Base-by-base conservation (phyloP, 2,888 invertebrate species). In the Harpalus rufipes region DNA sequence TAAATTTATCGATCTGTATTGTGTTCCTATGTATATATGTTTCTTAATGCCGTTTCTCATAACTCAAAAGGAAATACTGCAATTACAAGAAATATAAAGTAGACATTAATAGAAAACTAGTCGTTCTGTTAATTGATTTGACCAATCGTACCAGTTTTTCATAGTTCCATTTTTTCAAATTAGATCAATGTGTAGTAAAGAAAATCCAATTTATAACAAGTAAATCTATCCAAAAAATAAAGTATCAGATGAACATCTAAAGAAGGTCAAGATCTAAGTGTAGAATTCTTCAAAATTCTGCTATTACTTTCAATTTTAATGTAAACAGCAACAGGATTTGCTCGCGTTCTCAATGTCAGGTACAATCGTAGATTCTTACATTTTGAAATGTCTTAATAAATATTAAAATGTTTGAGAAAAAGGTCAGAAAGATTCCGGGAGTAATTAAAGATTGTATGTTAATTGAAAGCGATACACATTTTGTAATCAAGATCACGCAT, bases 371-470 rank as follows among this genome's bases (percentile, higher is more conserved):
- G 44, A 74, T 74, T 44, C 41, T 74, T 44, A 74, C 72, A 81
- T 65, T 81, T 81, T 65, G 68, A 81, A 68, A 81, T 58, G 72
- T 68, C 81, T 81, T 61, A 65, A 81, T 81, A 81, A 81, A 81
- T 81, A 81, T 65, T 81, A 44, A 81, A 81, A 81, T 25, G 41
- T 41, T 65, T 61, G 61, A 61, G 58, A 81, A 81, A 81, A 81
- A 81, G 81, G 81, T 81, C 81, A 72, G 25, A 44, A 81, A 68
- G 68, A 58, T 68, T 68, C 81, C 81, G 72, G 72, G 68, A 59
- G 81, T 72, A 81, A 81, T 81, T 81, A 81, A 32, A 72, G 68
- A 81, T 81, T 81, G 58, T 81, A 72, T 81, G 81, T 81, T 81
- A 81, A 81, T 81, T 58, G 81, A 41, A 72, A 56, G 41, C 80